Evolutionary conservation across 2,888 invertebrate genomes (phyloP), one percentile per base, ranked within the genome.

Genomic region (Petrophora chlorosata): DNA sequence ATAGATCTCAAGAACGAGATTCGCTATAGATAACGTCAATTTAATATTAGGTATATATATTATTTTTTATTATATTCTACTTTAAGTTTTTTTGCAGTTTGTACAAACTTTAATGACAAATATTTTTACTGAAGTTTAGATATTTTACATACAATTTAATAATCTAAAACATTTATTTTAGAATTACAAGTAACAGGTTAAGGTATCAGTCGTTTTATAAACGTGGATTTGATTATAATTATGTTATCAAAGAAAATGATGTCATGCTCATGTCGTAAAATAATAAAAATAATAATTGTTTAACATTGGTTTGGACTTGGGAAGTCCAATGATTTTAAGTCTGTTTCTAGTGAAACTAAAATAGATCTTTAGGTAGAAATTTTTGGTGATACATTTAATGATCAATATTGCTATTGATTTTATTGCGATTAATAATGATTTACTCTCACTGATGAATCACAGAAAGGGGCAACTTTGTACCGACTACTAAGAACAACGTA

Each of bases 1-100:
- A 67, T 53, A 65, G 53, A 61, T 67, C 65, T 67, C 65, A 59
- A 65, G 59, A 66, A 62, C 55, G 69, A 70, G 70, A 71, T 65
- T 65, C 55, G 48, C 63, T 70, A 67, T 63, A 70, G 59, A 60
- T 62, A 67, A 64, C 61, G 56, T 61, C 61, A 62, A 60, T 59
- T 39, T 36, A 36, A 33, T 33, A 23, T 5, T 30, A 36, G 10
- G 32, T 55, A 50, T 59, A 59, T 53, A 53, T 57, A 50, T 58
- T 65, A 59, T 56, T 25, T 25, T 3, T 60, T 51, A 60, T 67
- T 62, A 61, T 57, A 65, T 68, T 67, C 59, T 72, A 66, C 61
- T 54, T 66, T 44, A 53, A 40, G 52, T 40, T 43, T 51, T 41
- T 53, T 51, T 53, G 50, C 49, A 50, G 53, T 51, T 56, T 60